Evolutionary conservation across 2,888 invertebrate genomes (phyloP), one percentile per base, ranked within the genome.

Genomic region (Punctoribates punctum): DNA sequence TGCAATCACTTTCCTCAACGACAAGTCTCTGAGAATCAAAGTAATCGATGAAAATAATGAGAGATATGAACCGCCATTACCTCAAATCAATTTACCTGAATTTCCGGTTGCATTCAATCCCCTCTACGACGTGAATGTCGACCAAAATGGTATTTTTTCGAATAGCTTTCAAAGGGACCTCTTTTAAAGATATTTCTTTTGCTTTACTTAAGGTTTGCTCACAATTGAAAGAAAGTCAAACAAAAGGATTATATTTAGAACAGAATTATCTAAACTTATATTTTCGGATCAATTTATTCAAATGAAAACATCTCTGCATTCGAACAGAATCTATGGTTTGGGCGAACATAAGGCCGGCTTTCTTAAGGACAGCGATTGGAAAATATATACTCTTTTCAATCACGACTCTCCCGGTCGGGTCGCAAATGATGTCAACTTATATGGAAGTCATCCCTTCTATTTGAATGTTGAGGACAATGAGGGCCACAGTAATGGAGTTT

Each of bases 391-490:
- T 2, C 11, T 73, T 5, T 73, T 75, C 38, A 75, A 60, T 20
- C 15, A 46, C 15, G 77, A 77, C 20, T 5, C 17, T 25, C 25
- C 46, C 11, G 42, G 42, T 13, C 42, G 42, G 6, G 54, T 54
- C 38, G 57, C 34, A 3, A 1, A n/a, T 42, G 51, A 79, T 57
- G 73, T 73, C 27, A 75, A 91, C 83, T 84, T 91, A 23, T 93
- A 93, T 82, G 92, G 93, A 17, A 88, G 89, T n/a, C 93, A 94
- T 82, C 93, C 93, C 0, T 92, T 93, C 84, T 92, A 91, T 83
- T 83, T 92, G 82, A 87, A 88, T 0, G 85, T 92, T 81, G 92
- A 92, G 82, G 92, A 92, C 82, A 85, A 88, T 23, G 89, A 89
- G n/a, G 87, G 87, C 29, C 81, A 79, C 15, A 80, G 82, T 15